A percentile compares a stretch with the other conserved stretches of the same genome.
These are phyloP conservation scores for Herminia tarsipennalis DNA, from an alignment of 2,888 invertebrate genomes.

Conservation along the genomic window DNA sequence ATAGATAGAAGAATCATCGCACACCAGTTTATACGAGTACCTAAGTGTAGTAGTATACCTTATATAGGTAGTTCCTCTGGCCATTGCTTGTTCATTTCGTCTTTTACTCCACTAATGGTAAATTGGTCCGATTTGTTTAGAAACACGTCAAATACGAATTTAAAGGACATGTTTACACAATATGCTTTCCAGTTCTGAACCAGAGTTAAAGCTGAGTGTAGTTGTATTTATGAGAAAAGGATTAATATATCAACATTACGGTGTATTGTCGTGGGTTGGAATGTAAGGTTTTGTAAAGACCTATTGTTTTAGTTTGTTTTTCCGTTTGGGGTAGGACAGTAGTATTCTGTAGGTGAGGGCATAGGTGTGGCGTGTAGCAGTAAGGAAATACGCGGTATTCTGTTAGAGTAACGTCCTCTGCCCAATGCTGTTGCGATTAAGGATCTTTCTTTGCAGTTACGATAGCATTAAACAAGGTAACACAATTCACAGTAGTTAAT, in stretches of 20 bases:
- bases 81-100: conserved; percentile 29
- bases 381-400: no score
- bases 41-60: no score
- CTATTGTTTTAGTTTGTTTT: neutral
- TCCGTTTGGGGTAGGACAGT: no score
- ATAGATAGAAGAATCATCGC: no score
- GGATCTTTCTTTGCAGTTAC: no score
- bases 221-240: conserved; percentile 35
- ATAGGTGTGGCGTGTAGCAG: no score
- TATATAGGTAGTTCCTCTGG: conserved; percentile 22
- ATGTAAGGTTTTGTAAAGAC: neutral
- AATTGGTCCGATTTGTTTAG: conserved; percentile 47
- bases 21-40: no score
- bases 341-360: no score
- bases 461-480: no score
- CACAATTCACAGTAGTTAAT: no score
- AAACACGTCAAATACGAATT: conserved; percentile 55
- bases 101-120: conserved; percentile 36
- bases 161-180: conserved; percentile 57
- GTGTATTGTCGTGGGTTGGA: conserved; percentile 14
- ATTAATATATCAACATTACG: conserved; percentile 26
- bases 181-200: conserved; percentile 34
- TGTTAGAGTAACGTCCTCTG: no score
- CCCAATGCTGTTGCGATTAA: no score
- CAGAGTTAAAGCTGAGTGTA: conserved; percentile 12